These are phyloP conservation scores for Alectoris magna DNA, from an alignment of 2,797 vertebrate genomes.

Conservation along the genomic window DNA sequence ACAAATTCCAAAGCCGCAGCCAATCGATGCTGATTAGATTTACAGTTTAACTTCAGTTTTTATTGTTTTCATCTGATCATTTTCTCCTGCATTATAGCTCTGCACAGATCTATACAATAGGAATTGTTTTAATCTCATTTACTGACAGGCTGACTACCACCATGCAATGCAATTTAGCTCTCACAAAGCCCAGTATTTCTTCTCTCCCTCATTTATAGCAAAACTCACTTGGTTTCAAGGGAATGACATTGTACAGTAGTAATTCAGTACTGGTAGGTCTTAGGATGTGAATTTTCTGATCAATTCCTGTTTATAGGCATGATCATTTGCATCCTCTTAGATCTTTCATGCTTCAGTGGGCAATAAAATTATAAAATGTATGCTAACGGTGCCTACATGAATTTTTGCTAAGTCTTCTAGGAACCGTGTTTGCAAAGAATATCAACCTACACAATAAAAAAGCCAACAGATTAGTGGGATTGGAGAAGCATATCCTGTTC, in stretches of 20 bases:
- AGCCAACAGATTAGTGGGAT: background rate
- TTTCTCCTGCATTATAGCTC: constrained; percentile 69
- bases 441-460: background rate
- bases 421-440: background rate
- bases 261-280: constrained; percentile 7
- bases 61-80: constrained; percentile 73
- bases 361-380: background rate
- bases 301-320: background rate
- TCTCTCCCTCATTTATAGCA: constrained; percentile 19
- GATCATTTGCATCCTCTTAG: constrained; percentile 2
- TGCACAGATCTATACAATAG: constrained; percentile 71
- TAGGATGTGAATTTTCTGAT: constrained; percentile 10
- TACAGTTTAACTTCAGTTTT: constrained; percentile 70
- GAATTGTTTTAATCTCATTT: constrained; percentile 78
- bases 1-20: constrained; percentile 62
- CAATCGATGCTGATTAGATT: constrained; percentile 77
- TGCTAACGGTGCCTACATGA: background rate
- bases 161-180: constrained; percentile 66
- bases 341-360: background rate
- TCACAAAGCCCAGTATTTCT: constrained; percentile 42
- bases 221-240: constrained; percentile 47
- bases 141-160: constrained; percentile 48
- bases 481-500: background rate
- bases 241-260: background rate
- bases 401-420: background rate